These are phyloP conservation scores for Rhodinocichla rosea DNA, from an alignment of 2,113 vertebrate species.

Conservation along the genomic window DNA sequence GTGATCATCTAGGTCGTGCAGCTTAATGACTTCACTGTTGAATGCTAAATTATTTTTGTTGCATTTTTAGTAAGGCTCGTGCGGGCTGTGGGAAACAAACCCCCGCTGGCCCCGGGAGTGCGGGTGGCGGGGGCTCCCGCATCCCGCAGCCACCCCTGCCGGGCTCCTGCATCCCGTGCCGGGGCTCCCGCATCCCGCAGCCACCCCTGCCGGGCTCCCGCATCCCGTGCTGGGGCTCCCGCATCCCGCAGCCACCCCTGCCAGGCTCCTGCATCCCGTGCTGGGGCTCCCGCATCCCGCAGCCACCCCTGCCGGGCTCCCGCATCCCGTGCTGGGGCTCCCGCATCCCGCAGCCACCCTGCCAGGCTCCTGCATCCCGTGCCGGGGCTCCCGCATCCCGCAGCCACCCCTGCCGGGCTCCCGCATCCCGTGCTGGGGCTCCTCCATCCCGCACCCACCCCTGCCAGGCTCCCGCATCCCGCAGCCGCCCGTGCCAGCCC, in stretches of 20 bases:
- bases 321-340: no score
- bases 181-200: not conserved
- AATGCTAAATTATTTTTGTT: not conserved
- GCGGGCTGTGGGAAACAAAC: not conserved
- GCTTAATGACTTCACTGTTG: not conserved
- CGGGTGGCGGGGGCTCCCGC: rapidly evolving
- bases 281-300: not conserved
- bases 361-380: not conserved
- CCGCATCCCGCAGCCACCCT: not conserved
- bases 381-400: no score
- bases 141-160: not conserved
- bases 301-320: not conserved
- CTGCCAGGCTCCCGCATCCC: not conserved
- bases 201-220: no score
- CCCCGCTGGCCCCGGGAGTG: not conserved
- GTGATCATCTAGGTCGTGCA: not conserved
- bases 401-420: not conserved
- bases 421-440: not conserved
- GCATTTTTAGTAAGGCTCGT: not conserved
- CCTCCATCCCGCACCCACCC: rapidly evolving
- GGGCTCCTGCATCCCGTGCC: not conserved
- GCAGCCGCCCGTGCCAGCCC: not conserved
- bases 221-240: not conserved
- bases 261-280: not conserved
- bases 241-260: not conserved